phyloP scores from a whole-genome alignment of 2,113 vertebrate genomes.

The Conger conger region DNA sequence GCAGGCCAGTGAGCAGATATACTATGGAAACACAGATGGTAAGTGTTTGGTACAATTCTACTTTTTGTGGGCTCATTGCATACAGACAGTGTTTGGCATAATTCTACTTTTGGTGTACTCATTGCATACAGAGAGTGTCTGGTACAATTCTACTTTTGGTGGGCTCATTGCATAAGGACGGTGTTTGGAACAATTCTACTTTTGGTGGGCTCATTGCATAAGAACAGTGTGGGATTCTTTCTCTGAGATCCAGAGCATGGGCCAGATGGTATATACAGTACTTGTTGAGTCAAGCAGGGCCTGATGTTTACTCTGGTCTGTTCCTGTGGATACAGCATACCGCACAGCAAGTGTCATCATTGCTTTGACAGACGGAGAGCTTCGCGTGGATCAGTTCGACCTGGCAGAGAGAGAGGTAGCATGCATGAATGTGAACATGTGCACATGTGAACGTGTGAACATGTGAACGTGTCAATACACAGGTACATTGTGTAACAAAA shows the following conservation, averaged over 20 bases:
- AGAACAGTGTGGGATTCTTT: not conserved
- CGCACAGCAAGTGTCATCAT: conserved; percentile 97
- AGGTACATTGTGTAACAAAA: too few species aligned
- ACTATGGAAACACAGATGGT: conserved; percentile 90
- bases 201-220: not conserved
- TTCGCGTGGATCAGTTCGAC: conserved; percentile 90
- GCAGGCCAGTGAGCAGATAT: conserved; percentile 97
- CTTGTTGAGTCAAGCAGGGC: not conserved
- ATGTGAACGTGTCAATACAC: not conserved
- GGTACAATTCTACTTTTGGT: not conserved
- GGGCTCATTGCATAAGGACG: too few species aligned
- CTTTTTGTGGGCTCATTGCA: not conserved
- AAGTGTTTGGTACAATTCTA: conserved; percentile 37
- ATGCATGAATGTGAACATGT: not conserved
- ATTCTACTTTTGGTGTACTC: not conserved
- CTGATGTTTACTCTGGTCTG: not conserved
- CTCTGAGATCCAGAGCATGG: not conserved
- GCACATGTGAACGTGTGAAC: too few species aligned
- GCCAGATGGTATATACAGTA: not conserved
- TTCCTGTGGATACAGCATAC: conserved; percentile 65
- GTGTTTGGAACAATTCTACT: not conserved
- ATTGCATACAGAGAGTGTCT: not conserved
- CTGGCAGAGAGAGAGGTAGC: conserved; percentile 87
- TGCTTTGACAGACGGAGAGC: conserved; percentile 91
- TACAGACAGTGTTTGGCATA: not conserved